Evolutionary conservation across 2,797 vertebrate species (phyloP), one percentile per base, ranked within the genome.

Genomic region (Scolopax rusticola): DNA sequence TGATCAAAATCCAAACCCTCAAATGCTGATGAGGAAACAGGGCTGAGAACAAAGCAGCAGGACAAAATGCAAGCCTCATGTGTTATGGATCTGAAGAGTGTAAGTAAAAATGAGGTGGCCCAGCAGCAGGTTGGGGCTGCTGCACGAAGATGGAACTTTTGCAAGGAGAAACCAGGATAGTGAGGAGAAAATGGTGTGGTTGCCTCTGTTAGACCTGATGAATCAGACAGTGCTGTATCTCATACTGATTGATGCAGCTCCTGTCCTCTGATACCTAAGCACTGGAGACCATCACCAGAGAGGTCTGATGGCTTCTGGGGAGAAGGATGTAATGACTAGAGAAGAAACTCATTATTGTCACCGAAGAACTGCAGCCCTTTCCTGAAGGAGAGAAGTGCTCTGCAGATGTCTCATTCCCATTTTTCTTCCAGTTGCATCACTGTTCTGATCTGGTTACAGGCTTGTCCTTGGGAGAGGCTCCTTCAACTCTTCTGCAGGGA

Each of bases 131-230:
- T 3, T 64, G 25, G 17, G 18, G n/a, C 21, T 70, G 19, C 56
- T 77, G 43, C 65, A 84, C 38, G 28, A 90, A 75, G 18, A 21
- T 67, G 15, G 32, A 32, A 43, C 5, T 81, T 94, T n/a, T 73
- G 27, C 21, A 61, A 43, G 20, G 16, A 61, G 53, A 86, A 84
- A 36, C 3, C 14, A 81, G 15, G 28, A 41, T 3, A 6, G 23
- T 27, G 15, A 30, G 32, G 19, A 1, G 2, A 48, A 24, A 6
- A 20, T 45, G n/a, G 4, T 4, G 6, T 24, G 2, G 4, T 70
- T 64, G 53, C 24, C 56, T 90, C 11, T 7, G 2, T 51, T 75
- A 41, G 51, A 74, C 50, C 15, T 3, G 20, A 2, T 59, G 36
- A 73, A 41, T 50, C 51, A 91, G 30, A 15, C 51, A 7, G 15